Evolutionary conservation across 2,113 vertebrate genomes (phyloP), one percentile per base, ranked within the genome.

Genomic region (Neofelis nebulosa): DNA sequence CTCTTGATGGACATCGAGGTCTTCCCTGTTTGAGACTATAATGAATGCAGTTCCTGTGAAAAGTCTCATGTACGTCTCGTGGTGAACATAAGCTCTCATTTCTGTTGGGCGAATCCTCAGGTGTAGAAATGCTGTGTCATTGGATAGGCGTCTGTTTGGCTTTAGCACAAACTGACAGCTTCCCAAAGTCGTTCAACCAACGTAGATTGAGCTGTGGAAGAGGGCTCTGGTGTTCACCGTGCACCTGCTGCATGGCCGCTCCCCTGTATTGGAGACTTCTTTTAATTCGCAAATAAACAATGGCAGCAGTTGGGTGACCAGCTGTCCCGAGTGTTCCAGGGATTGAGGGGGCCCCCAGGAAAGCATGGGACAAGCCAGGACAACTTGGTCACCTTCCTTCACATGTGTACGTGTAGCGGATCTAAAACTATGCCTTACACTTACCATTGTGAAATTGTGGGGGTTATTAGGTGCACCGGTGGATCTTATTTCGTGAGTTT

Each of bases 81-180:
- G 38, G 29, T 96, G 66, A 97, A 45, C 23, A 27, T 27, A 48
- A 80, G 68, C 19, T 91, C 18, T 76, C 38, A 18, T 68, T 97
- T 83, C 63, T 91, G 23, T 87, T 73, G 52, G 65, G 63, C 38
- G 91, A 61, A 93, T 87, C 11, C 68, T 61, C 23, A 80, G 68
- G 48, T 48, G 6, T 68, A 29, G n/a, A 63, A 69, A 66, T 41
- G 31, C 69, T 69, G 15, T 38, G 25, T 69, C 16, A 18, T 21
- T 33, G 84, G 52, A 11, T 7, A 45, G 7, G 4, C 18, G 7
- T 61, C 21, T 68, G 8, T n/a, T 63, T n/a, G 36, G 66, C 73
- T 96, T n/a, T 33, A 4, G 13, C 8, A 66, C 27, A 94, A 69
- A 31, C 38, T 45, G 36, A 14, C 57, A 80, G 16, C 27, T 48